A percentile compares a stretch with the other conserved stretches of the same genome.
Evolutionary conservation across 2,797 vertebrate genomes (phyloP).

Genomic region (Choloepus didactylus): DNA sequence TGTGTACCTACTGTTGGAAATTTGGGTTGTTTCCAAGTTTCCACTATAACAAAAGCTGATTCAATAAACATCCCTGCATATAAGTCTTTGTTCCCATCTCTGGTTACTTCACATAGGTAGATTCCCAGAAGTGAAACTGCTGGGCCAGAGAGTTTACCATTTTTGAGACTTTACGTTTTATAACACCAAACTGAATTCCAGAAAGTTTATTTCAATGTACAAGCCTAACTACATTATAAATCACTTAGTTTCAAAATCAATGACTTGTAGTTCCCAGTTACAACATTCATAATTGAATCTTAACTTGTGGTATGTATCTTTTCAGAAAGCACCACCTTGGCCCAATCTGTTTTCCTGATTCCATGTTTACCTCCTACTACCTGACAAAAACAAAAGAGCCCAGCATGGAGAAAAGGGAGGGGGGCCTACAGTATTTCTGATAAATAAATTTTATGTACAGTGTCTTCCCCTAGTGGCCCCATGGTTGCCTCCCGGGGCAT

Average conservation of each 20-base stretch:
- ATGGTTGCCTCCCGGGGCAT: background rate
- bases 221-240: background rate
- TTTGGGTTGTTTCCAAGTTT: constrained; percentile 54
- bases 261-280: background rate
- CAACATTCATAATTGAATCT: accelerated
- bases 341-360: background rate
- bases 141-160: background rate
- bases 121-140: constrained; percentile 28
- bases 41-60: constrained; percentile 28
- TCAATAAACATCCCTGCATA: constrained; percentile 2
- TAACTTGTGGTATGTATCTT: background rate
- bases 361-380: background rate
- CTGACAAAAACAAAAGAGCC: background rate
- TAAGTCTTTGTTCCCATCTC: constrained; percentile 42
- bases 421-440: background rate
- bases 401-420: accelerated
- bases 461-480: background rate
- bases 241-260: background rate
- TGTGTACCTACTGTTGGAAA: background rate
- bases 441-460: background rate
- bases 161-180: background rate
- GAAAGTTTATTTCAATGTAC: background rate
- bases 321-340: background rate
- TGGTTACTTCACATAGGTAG: background rate
- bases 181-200: constrained; percentile 1